Evolutionary conservation across 2,888 invertebrate genomes (phyloP).

Genomic region (Trachelus stipa): DNA sequence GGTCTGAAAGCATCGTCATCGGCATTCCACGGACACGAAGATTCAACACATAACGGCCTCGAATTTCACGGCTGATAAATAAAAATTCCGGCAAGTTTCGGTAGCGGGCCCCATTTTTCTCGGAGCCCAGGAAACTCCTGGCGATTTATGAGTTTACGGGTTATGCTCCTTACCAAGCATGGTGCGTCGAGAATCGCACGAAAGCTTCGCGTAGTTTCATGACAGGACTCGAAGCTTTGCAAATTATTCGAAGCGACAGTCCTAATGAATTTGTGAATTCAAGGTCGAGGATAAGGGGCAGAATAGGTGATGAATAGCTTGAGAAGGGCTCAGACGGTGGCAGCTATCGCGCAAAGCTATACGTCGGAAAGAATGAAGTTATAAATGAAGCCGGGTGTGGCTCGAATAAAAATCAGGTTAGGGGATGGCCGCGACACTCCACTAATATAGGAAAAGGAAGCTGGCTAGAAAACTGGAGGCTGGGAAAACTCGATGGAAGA

Average conservation of each 20-base stretch:
- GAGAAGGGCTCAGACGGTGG: background rate
- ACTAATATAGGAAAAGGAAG: slow-evolving; percentile 22
- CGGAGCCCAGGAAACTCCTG: too few relatives aligned
- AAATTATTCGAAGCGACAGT: too few relatives aligned
- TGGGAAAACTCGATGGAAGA: slow-evolving; percentile 53
- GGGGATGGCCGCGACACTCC: slow-evolving; percentile 17
- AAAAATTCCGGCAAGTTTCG: slow-evolving; percentile 16
- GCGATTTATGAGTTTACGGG: too few relatives aligned
- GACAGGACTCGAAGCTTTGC: too few relatives aligned
- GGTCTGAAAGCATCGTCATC: background rate
- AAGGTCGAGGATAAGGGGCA: background rate
- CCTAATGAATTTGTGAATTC: slow-evolving; percentile 1
- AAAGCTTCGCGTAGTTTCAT: too few relatives aligned
- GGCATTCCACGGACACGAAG: background rate
- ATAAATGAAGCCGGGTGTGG: slow-evolving; percentile 48
- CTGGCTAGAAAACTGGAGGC: slow-evolving; percentile 30
- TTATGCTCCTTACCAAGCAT: too few relatives aligned
- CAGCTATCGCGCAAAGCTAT: slow-evolving; percentile 25
- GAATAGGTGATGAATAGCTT: background rate
- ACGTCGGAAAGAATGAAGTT: slow-evolving; percentile 40
- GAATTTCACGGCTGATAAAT: slow-evolving; percentile 45
- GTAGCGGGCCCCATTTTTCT: too few relatives aligned
- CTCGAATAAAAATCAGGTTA: slow-evolving; percentile 48
- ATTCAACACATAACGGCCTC: slow-evolving; percentile 15
- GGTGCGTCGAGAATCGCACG: too few relatives aligned